Conservation (phyloP, 1,140 invertebrate species). For the Coptotermes formosanus region DNA sequence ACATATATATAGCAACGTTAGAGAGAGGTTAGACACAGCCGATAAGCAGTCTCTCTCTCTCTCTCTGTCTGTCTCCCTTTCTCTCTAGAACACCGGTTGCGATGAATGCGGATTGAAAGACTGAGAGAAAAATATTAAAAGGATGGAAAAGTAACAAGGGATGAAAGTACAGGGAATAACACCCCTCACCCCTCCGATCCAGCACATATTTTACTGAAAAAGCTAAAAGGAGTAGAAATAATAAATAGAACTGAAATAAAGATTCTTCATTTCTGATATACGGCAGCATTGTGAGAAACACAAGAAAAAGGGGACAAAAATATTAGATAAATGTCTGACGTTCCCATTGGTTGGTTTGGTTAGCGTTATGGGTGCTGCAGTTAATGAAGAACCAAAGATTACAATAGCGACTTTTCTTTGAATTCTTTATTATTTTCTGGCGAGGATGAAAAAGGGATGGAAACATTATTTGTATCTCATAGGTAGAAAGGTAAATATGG, state of each 20-base stretch:
- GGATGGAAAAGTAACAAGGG: background rate
- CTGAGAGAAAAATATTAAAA: constrained; percentile 20
- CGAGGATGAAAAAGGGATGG: background rate
- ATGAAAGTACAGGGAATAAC: background rate
- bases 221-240: background rate
- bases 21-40: background rate
- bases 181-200: background rate
- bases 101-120: background rate
- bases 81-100: background rate
- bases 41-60: background rate
- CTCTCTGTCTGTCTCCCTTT: background rate
- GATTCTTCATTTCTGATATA: background rate
- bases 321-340: background rate
- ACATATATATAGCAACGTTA: background rate
- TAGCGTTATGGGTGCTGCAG: background rate
- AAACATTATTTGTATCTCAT: background rate
- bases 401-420: background rate
- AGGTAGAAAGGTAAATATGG: background rate
- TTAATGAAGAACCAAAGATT: background rate
- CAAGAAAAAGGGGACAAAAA: background rate
- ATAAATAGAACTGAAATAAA: constrained; percentile 6
- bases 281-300: too few relatives aligned
- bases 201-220: background rate
- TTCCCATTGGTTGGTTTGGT: background rate
- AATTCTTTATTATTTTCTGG: background rate